These are phyloP conservation scores for Rhinolophus ferrumequinum DNA, from an alignment of 2,113 vertebrate genomes.

Conservation along the genomic window DNA sequence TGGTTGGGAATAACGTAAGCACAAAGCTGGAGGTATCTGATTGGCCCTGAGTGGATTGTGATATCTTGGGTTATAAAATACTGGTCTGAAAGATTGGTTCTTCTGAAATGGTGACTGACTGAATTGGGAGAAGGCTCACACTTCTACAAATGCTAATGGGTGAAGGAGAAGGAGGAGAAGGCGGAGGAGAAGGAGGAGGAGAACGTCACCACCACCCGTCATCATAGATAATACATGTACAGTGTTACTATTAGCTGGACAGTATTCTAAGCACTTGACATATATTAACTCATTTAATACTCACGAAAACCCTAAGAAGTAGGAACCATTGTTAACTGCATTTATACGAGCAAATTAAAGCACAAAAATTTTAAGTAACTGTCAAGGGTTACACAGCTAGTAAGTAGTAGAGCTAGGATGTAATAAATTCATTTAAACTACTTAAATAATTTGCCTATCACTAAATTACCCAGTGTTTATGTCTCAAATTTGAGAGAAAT, in stretches of 20 bases:
- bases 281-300: not conserved
- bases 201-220: not conserved
- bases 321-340: not conserved
- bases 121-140: not conserved
- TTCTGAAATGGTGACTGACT: not conserved
- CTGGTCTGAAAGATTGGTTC: not conserved
- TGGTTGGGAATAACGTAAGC: not conserved
- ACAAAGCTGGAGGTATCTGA: not conserved
- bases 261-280: not conserved
- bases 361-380: not conserved
- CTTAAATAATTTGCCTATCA: not conserved
- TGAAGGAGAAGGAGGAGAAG: not conserved
- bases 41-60: not conserved
- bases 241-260: not conserved
- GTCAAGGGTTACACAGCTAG: not conserved
- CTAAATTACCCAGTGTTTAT: not conserved
- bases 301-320: not conserved
- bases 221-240: not conserved
- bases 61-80: not conserved
- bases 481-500: constrained; percentile 1
- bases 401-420: not conserved
- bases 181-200: not conserved
- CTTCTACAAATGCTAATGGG: not conserved
- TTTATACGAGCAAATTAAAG: constrained; percentile 44
- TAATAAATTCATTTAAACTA: not conserved